phyloP scores from a whole-genome alignment of 2,797 vertebrate species.

The Limosa lapponica region DNA sequence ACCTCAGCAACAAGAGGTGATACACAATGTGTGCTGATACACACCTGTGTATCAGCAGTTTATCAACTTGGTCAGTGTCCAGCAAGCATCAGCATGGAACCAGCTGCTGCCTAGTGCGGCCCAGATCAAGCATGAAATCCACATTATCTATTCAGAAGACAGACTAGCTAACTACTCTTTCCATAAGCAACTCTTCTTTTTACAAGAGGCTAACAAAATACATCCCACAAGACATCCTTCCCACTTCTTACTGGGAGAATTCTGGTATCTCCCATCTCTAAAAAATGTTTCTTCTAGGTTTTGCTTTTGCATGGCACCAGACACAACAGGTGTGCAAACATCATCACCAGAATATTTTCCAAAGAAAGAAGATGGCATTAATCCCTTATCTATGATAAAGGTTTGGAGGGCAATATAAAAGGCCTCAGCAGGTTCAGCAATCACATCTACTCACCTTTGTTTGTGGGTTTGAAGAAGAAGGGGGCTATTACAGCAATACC shows the following conservation, averaged over 20 bases:
- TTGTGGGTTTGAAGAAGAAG: constrained; percentile 88
- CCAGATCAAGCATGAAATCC: not conserved
- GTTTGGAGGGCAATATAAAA: not conserved
- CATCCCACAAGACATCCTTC: not conserved
- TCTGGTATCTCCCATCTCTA: not conserved
- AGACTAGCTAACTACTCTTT: not conserved
- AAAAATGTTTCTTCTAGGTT: not conserved
- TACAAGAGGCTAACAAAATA: not conserved
- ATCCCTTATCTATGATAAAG: not conserved
- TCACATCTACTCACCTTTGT: constrained; percentile 79
- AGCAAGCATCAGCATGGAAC: not conserved
- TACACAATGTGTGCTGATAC: no score
- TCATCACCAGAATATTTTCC: not conserved
- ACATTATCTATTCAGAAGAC: not conserved
- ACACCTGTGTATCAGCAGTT: not conserved
- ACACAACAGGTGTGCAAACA: not conserved
- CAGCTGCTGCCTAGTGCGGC: not conserved
- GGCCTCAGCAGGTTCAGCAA: not conserved
- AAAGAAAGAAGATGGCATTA: not conserved
- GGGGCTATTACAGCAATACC: constrained; percentile 90
- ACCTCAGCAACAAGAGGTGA: not conserved
- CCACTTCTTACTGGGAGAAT: not conserved
- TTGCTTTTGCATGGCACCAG: not conserved
- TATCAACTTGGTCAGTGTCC: not conserved
- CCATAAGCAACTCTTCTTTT: not conserved